These are phyloP conservation scores for Verasper variegatus DNA, from an alignment of 2,113 vertebrate species.

Conservation along the genomic window DNA sequence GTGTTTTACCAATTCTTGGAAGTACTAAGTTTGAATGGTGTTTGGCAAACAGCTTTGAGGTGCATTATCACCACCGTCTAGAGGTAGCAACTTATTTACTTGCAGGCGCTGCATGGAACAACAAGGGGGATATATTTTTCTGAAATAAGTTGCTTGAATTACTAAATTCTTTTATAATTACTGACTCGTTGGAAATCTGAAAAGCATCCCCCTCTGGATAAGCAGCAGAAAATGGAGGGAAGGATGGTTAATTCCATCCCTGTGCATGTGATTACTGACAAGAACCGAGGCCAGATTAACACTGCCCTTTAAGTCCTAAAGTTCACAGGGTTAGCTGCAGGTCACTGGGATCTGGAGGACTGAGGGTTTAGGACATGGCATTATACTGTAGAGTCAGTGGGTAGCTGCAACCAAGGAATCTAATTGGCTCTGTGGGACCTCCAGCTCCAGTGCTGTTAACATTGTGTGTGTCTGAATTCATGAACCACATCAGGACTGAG, in stretches of 20 bases:
- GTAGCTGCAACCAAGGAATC: slow-evolving; percentile 1
- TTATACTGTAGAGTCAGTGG: slow-evolving; percentile 10
- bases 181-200: no score
- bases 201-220: neutral
- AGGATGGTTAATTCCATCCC: slow-evolving; percentile 52
- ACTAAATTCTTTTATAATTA: no score
- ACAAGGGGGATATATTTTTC: neutral
- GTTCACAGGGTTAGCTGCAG: slow-evolving; percentile 38
- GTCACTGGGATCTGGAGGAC: slow-evolving; percentile 33
- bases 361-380: slow-evolving; percentile 24
- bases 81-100: no score
- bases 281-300: slow-evolving; percentile 61
- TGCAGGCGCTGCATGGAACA: neutral
- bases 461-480: neutral
- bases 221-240: slow-evolving; percentile 33
- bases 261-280: slow-evolving; percentile 61
- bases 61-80: no score
- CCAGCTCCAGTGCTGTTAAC: neutral
- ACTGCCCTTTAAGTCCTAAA: slow-evolving; percentile 32
- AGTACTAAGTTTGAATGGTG: no score
- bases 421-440: neutral
- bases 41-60: no score
- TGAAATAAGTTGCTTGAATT: neutral
- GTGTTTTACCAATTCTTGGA: neutral
- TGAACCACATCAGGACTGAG: neutral